Base-by-base conservation (phyloP, 1,140 invertebrate genomes). In the Triops cancriformis region DNA sequence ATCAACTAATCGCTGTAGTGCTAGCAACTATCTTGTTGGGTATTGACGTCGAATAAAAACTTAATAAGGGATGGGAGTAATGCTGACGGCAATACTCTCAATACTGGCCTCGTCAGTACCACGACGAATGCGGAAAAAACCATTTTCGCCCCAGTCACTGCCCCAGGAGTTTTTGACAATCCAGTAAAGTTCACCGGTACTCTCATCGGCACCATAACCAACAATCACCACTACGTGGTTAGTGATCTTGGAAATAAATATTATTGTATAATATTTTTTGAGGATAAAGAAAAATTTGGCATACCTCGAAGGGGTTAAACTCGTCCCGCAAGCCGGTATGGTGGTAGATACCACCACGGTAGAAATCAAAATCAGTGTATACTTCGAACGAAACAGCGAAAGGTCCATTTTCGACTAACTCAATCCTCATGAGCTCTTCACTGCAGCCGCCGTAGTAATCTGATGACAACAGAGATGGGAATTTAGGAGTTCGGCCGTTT, bases 81-180 rank as follows among this genome's bases (percentile, higher is more conserved):
- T 81, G 45, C 83, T 81, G 0, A 84, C 81, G 7, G 82, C 84
- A 75, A 83, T 78, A 72, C 81, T 82, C 76, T 84, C 84, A 73
- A 87, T 84, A 18, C 82, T 83, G 76, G 86, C 87, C 82, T 88
- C 87, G 81, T 89, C 85, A 11, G 78, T 83, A 23, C 88, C 88
- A 75, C 88, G 82, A 72, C 83, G 81, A 72, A 89, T 88, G 31
- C 86, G 79, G 80, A 87, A 85, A 77, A 81, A 85, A 1, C 88
- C 88, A 5, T 85, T 79, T 78, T 89, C 87, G 5, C 88, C 88
- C 88, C 88, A 90, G 0, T 79, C 73, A 10, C 80, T 80, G 14
- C 88, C 87, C 89, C 89, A 90, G 45, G 87, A 88, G 80, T 87
- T 87, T 37, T 86, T 84, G 12, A 86, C 81, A 73, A 85, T 83